These are phyloP conservation scores for Agelastica alni DNA, from an alignment of 2,888 invertebrate species.

Conservation along the genomic window DNA sequence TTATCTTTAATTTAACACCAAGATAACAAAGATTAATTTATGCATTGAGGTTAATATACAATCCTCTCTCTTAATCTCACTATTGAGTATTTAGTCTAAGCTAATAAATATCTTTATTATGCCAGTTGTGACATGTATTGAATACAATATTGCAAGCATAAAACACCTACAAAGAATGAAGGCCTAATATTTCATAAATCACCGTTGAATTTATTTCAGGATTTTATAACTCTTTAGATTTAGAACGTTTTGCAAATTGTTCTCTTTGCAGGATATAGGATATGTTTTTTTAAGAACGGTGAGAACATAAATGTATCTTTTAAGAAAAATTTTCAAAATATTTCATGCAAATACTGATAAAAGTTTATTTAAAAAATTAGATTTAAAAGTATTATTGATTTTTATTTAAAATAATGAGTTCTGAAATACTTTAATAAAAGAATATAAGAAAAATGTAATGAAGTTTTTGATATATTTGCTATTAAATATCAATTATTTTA, in stretches of 20 bases:
- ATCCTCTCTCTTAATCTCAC: constrained; percentile 1
- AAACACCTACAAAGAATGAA: constrained; percentile 18
- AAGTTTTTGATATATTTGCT: too few relatives aligned
- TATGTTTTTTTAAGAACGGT: too few relatives aligned
- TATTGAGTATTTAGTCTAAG: constrained; percentile 10
- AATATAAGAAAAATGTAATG: too few relatives aligned
- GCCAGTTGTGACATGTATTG: constrained; percentile 19
- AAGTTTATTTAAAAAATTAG: too few relatives aligned
- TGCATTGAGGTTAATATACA: constrained; percentile 16
- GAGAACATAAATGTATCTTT: too few relatives aligned
- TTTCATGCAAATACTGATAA: too few relatives aligned
- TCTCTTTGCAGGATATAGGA: too few relatives aligned
- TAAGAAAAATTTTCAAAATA: too few relatives aligned
- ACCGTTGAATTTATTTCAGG: constrained; percentile 1
- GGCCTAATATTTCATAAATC: constrained; percentile 9
- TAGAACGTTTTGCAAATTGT: background rate
- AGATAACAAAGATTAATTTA: constrained; percentile 20
- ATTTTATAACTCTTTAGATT: background rate
- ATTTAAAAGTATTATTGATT: too few relatives aligned
- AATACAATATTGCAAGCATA: constrained; percentile 18
- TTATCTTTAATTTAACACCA: constrained; percentile 8
- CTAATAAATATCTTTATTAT: constrained; percentile 20
- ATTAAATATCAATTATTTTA: too few relatives aligned
- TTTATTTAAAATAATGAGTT: too few relatives aligned
- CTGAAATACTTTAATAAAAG: too few relatives aligned